Percentiles rank a stretch among this genome's conserved stretches.
These are phyloP conservation scores for Toxotes lorentzi DNA, from an alignment of 2,797 vertebrate species.

Conservation along the genomic window DNA sequence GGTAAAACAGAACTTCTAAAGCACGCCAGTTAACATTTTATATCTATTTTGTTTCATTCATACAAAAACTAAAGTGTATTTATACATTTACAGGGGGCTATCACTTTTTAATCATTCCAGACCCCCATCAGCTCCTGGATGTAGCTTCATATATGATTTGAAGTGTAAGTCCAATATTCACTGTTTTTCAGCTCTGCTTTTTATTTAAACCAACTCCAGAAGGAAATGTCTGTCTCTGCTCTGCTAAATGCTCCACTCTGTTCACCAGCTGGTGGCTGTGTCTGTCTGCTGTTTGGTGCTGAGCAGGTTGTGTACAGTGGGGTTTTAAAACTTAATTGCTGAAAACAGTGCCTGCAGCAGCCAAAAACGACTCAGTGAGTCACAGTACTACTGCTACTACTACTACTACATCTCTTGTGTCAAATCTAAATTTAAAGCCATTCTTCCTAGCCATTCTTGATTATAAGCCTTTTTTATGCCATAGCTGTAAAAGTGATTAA, in stretches of 20 bases:
- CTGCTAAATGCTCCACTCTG: not conserved
- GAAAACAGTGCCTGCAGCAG: not conserved
- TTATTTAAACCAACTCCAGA: not conserved
- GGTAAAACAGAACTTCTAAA: not conserved
- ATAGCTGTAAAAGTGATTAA: not conserved
- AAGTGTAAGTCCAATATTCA: no score
- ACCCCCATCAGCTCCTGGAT: not conserved
- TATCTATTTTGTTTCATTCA: not conserved
- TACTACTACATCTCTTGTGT: not conserved
- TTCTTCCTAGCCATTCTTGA: not conserved
- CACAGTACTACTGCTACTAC: no score
- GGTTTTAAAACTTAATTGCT: no score
- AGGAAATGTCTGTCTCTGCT: constrained; percentile 5
- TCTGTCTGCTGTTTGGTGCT: no score
- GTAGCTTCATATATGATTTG: no score
- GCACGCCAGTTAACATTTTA: not conserved
- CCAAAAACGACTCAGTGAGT: no score
- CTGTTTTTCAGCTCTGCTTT: no score
- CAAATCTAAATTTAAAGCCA: not conserved
- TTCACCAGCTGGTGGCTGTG: no score
- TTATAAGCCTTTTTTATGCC: not conserved
- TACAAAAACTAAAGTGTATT: not conserved
- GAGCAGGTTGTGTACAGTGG: not conserved
- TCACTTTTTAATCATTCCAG: not conserved
- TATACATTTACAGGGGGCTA: not conserved